Evolutionary conservation across 2,888 invertebrate genomes (phyloP), one percentile per base, ranked within the genome.

Genomic region (Sphaerophoria taeniata): DNA sequence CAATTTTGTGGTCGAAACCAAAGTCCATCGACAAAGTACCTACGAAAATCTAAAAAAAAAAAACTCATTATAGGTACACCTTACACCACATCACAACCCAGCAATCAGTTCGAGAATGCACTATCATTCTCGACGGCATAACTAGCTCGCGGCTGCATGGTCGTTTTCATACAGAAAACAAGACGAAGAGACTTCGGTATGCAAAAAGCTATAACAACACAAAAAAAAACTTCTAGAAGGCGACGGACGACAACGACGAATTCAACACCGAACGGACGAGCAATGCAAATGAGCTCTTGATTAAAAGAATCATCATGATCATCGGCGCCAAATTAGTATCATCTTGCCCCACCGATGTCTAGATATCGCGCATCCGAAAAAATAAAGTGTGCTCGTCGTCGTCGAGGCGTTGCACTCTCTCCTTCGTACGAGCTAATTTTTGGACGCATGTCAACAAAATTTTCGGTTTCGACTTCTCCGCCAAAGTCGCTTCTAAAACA

Each of bases 381-480:
- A 39, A 39, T 7, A 39, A 39, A 9, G 11, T 43, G 11, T 9
- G 11, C 39, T 12, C 36, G 63, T 56, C 51, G 69, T 53, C 58
- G 60, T 79, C 63, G 72, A 85, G 85, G 81, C 85, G 85, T 85
- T 85, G 85, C 85, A 85, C 85, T 81, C 69, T 81, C 24, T 24
- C 24, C 24, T 24, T 24, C 24, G 24, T 72, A 34, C 73, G 70
- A 81, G 77, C 72, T 85, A 81, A 85, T 85, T 85, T 85, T 85
- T 85, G 85, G 85, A 85, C 85, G 85, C 81, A 85, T 85, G 85
- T 85, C 85, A 85, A 85, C 85, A 74, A 81, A 84, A 85, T 60
- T 73, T 72, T 75, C 75, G 65, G 6, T 53, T 73, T 73, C 81
- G 76, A 72, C 71, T 77, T 58, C 75, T 58, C 63, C 1, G 43